Percentiles rank a stretch among this genome's conserved stretches.
These are phyloP conservation scores for Heliocidaris tuberculata DNA, from an alignment of 35 echinoderm and acorn worm genomes.

Conservation along the genomic window DNA sequence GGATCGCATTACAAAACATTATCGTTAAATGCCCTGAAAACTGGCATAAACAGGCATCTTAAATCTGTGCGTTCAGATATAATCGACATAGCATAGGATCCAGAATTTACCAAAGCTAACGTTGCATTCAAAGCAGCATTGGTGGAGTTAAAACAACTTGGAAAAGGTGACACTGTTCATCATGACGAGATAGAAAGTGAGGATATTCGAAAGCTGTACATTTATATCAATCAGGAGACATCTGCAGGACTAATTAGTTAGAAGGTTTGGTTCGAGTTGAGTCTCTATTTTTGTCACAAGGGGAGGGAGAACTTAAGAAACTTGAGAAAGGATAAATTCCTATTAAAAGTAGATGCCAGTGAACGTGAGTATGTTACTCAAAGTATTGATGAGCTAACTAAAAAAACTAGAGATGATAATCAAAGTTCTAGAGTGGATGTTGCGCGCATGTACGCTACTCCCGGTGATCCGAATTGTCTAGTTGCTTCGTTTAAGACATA, in stretches of 20 bases:
- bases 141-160: too few species aligned
- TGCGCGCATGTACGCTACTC: constrained; percentile 55
- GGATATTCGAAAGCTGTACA: constrained; percentile 14
- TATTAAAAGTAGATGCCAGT: neutral
- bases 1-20: constrained; percentile 27
- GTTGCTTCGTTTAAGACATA: constrained; percentile 49
- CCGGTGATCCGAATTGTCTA: constrained; percentile 44
- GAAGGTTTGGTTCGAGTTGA: constrained; percentile 26
- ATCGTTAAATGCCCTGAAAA: constrained; percentile 19
- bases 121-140: constrained; percentile 13
- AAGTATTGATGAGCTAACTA: constrained; percentile 30
- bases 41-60: constrained; percentile 21
- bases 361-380: constrained; percentile 29
- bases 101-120: constrained; percentile 23
- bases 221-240: neutral
- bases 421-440: constrained; percentile 36
- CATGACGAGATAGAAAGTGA: constrained; percentile 24
- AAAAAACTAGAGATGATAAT: constrained; percentile 46
- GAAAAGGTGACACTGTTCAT: constrained; percentile 27
- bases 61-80: constrained; percentile 40
- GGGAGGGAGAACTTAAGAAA: constrained; percentile 16
- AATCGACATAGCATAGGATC: constrained; percentile 17
- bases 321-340: neutral
- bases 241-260: neutral
- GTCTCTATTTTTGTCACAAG: constrained; percentile 2